Conservation (phyloP, 2,113 vertebrate genomes). For the Raphicerus campestris region DNA sequence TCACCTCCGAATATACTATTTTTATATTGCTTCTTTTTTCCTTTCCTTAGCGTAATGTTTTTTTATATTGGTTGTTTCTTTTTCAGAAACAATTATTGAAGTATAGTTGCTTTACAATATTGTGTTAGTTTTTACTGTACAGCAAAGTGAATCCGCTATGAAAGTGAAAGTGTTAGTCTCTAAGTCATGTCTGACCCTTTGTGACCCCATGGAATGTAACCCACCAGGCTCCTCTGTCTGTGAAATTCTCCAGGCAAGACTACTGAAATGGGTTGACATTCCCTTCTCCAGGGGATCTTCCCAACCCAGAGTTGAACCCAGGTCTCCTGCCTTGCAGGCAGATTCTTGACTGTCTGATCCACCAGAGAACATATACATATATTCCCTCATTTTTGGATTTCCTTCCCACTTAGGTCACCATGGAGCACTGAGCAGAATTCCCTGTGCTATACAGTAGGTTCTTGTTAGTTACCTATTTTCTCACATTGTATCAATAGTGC, state of each 20-base stretch:
- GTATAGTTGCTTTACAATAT: not conserved
- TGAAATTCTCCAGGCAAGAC: not conserved
- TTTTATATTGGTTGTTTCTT: not conserved
- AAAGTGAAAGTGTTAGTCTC: not conserved
- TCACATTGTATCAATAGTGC: not conserved
- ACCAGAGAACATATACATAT: not conserved
- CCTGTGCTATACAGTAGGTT: not conserved
- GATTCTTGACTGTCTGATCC: not conserved
- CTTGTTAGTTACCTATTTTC: not conserved
- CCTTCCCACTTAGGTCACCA: not conserved
- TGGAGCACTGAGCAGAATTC: not conserved
- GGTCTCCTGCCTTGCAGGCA: not conserved
- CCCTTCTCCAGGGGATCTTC: not conserved
- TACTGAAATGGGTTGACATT: not conserved
- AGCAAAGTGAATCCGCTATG: not conserved
- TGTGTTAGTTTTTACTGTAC: not conserved
- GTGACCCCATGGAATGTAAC: not conserved
- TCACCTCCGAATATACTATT: not conserved
- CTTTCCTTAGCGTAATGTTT: not conserved
- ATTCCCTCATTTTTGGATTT: not conserved
- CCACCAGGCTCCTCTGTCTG: not conserved
- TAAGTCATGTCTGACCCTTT: not conserved
- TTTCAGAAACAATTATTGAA: not conserved
- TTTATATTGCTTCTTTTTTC: not conserved
- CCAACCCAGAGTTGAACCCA: not conserved